Percentiles rank a stretch among this genome's conserved stretches.
Evolutionary conservation across 2,797 vertebrate genomes (phyloP).

Genomic region (Hipposideros larvatus): DNA sequence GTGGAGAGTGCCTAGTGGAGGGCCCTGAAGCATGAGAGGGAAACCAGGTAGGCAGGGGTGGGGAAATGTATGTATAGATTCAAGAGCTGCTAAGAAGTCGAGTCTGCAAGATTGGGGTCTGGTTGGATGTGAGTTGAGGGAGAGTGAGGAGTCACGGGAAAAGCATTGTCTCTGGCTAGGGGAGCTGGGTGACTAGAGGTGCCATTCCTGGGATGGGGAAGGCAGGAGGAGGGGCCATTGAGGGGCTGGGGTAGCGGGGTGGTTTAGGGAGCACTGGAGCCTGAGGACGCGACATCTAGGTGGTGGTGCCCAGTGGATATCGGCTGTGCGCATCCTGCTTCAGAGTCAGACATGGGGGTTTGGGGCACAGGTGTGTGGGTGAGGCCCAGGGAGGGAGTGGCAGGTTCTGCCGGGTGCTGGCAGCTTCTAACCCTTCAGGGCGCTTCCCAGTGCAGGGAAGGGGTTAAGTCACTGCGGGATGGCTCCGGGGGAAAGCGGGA

Average conservation of each 20-base stretch:
- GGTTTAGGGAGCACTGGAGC: neutral
- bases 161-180: neutral
- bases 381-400: neutral
- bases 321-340: neutral
- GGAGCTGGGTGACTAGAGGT: neutral
- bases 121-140: neutral
- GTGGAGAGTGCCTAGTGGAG: conserved; percentile 11
- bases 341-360: neutral
- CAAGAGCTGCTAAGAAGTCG: neutral
- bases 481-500: conserved; percentile 58
- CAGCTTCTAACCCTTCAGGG: neutral
- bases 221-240: neutral
- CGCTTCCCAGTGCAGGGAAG: neutral
- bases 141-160: neutral
- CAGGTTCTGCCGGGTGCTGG: neutral
- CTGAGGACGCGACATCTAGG: neutral
- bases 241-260: neutral
- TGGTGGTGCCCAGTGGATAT: neutral
- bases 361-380: conserved; percentile 49
- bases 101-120: neutral
- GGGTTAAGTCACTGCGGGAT: conserved; percentile 58
- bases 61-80: neutral
- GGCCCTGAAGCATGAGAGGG: neutral
- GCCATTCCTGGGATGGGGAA: neutral
- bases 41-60: conserved; percentile 25